A percentile compares a stretch with the other conserved stretches of the same genome.
phyloP scores from a whole-genome alignment of 2,113 vertebrate genomes.

The Chaenogobius annularis region DNA sequence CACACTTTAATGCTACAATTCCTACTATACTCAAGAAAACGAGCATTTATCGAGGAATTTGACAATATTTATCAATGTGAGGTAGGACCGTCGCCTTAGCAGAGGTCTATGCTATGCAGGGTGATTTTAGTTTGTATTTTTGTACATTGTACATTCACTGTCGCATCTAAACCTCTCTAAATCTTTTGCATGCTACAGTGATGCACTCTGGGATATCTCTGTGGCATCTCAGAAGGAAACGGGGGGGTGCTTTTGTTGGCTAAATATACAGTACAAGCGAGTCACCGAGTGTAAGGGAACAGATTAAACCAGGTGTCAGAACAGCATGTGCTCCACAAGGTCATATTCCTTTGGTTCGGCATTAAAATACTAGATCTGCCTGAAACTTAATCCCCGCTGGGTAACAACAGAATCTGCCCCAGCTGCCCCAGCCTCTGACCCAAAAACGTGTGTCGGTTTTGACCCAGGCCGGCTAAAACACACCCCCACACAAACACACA shows the following conservation, averaged over 20 bases:
- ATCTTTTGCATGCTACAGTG: background rate
- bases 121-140: background rate
- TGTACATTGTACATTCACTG: background rate
- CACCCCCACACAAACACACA: too few species aligned
- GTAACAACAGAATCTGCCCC: slow-evolving; percentile 50
- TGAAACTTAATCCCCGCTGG: slow-evolving; percentile 57
- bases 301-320: slow-evolving; percentile 56
- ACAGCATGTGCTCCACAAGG: slow-evolving; percentile 35
- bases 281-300: slow-evolving; percentile 29
- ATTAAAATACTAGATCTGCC: slow-evolving; percentile 52
- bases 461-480: background rate
- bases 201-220: background rate
- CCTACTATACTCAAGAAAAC: too few species aligned
- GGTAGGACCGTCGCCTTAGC: too few species aligned
- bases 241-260: slow-evolving; percentile 37
- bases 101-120: too few species aligned
- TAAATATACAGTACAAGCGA: slow-evolving; percentile 41
- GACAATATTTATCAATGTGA: too few species aligned
- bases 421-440: slow-evolving; percentile 22
- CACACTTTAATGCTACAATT: too few species aligned
- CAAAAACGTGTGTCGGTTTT: slow-evolving; percentile 28
- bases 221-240: slow-evolving; percentile 1
- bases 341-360: slow-evolving; percentile 45
- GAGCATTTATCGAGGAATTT: too few species aligned
- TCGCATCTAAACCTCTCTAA: background rate